These are phyloP conservation scores for Sinocyclocheilus rhinocerous DNA, from an alignment of 2,113 vertebrate genomes.

Conservation along the genomic window DNA sequence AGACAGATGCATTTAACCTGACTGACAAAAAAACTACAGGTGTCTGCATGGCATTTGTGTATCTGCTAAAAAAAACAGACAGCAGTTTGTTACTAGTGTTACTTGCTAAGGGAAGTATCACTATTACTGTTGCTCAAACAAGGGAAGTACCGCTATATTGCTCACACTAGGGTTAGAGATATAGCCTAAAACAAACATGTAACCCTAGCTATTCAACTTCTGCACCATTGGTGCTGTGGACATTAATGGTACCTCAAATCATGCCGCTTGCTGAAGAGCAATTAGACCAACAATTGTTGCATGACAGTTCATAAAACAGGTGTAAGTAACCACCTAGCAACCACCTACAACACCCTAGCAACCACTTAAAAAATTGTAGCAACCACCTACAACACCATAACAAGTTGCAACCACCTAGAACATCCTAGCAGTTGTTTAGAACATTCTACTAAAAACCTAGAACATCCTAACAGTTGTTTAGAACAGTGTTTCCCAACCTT, in stretches of 20 bases:
- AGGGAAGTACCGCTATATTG: neutral
- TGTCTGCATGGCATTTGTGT: constrained; percentile 20
- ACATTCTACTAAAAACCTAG: too few species aligned
- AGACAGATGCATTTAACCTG: constrained; percentile 4
- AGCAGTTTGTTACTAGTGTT: neutral
- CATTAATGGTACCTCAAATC: neutral
- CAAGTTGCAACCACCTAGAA: neutral
- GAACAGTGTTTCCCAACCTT: too few species aligned
- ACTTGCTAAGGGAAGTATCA: neutral
- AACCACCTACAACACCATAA: neutral
- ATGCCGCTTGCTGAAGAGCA: neutral
- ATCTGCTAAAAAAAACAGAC: neutral
- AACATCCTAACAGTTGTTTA: too few species aligned
- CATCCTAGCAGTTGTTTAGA: too few species aligned
- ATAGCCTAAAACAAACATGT: neutral
- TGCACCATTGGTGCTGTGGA: neutral
- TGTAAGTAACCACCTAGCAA: neutral
- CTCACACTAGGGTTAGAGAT: neutral
- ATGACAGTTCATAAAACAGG: neutral
- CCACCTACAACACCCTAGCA: too few species aligned
- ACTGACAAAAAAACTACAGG: constrained; percentile 32
- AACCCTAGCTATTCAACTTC: neutral
- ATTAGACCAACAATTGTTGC: neutral
- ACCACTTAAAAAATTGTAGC: too few species aligned
- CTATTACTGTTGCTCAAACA: neutral